phyloP scores from a whole-genome alignment of 2,888 invertebrate genomes.

The Agriotes lineatus region DNA sequence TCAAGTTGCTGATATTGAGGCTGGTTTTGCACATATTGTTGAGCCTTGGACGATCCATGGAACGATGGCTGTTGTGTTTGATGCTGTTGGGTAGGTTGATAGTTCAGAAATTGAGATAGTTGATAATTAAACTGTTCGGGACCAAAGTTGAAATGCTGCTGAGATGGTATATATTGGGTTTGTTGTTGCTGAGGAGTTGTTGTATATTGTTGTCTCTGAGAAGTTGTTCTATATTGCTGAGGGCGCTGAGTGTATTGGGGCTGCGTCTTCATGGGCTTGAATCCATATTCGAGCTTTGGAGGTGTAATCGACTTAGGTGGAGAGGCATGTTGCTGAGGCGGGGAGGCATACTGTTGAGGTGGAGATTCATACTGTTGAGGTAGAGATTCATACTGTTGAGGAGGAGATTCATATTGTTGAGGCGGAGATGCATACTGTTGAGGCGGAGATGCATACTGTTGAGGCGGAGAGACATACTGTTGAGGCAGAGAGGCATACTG shows the following conservation, averaged over 20 bases:
- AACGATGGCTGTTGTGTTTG: conserved; percentile 56
- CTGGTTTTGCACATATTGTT: conserved; percentile 37
- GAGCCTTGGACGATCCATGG: conserved; percentile 30
- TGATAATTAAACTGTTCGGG: conserved; percentile 51
- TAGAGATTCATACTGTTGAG: neutral
- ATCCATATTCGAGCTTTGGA: conserved; percentile 48
- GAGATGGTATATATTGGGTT: conserved; percentile 18
- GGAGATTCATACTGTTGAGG: neutral
- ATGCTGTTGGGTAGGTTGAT: conserved; percentile 51
- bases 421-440: neutral
- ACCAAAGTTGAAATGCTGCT: conserved; percentile 5
- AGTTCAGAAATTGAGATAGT: too few species aligned
- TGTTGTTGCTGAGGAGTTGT: conserved; percentile 25
- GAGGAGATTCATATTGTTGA: neutral
- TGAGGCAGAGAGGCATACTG: conserved; percentile 45
- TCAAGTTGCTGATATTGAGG: conserved; percentile 54
- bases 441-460: conserved; percentile 48
- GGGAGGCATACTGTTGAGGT: neutral
- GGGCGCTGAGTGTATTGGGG: conserved; percentile 48
- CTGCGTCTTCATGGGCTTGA: conserved; percentile 45
- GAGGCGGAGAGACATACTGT: conserved; percentile 43
- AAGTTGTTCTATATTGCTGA: conserved; percentile 39
- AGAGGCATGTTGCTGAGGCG: neutral
- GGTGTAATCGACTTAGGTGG: conserved; percentile 51
- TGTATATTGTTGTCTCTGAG: conserved; percentile 42